Percentiles rank a stretch among this genome's conserved stretches.
phyloP scores from a whole-genome alignment of 2,888 invertebrate genomes.

The Philhelius pedissequus region DNA sequence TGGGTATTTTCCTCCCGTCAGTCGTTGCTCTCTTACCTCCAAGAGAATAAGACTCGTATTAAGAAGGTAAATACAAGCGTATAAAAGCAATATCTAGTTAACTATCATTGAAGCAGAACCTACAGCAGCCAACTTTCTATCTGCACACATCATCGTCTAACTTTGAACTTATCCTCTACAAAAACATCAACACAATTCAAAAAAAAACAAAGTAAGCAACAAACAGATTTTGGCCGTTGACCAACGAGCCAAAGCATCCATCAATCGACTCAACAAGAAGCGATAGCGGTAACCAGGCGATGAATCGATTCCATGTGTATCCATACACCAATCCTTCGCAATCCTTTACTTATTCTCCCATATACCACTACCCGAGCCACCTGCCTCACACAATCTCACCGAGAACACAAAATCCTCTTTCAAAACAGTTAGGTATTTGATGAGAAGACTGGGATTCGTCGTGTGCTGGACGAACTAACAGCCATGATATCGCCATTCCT shows the following conservation, averaged over 20 bases:
- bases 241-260: slow-evolving; percentile 48
- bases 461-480: background rate
- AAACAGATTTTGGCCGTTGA: slow-evolving; percentile 60
- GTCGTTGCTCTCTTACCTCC: too few species aligned
- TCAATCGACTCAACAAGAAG: slow-evolving; percentile 62
- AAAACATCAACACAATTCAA: background rate
- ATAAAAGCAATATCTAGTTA: too few species aligned
- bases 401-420: background rate
- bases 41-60: too few species aligned
- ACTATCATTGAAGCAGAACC: too few species aligned
- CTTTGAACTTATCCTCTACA: background rate
- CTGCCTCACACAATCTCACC: background rate
- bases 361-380: too few species aligned
- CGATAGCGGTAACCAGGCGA: slow-evolving; percentile 54
- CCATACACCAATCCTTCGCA: background rate
- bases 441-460: background rate
- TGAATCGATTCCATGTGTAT: slow-evolving; percentile 51
- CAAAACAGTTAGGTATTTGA: slow-evolving; percentile 8
- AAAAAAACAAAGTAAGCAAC: slow-evolving; percentile 54
- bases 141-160: background rate
- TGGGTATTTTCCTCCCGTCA: too few species aligned
- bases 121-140: background rate
- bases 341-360: background rate
- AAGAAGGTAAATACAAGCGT: too few species aligned
- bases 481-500: too few species aligned